phyloP scores from a whole-genome alignment of 2,888 invertebrate genomes.

The Teleiodes luculella region DNA sequence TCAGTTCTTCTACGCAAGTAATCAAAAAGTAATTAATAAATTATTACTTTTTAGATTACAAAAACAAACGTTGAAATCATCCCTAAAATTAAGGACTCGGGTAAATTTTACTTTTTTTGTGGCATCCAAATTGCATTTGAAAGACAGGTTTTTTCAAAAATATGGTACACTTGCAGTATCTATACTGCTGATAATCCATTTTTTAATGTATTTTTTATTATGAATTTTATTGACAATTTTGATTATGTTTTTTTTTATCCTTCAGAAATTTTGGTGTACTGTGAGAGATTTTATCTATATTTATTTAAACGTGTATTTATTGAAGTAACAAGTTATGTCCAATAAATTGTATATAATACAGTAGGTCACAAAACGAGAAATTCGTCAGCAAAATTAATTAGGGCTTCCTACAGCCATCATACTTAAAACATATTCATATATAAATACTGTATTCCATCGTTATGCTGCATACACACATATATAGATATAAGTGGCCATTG shows the following conservation, averaged over 20 bases:
- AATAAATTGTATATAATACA: background rate
- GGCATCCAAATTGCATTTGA: conserved; percentile 1
- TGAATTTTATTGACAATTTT: background rate
- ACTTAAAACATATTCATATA: conserved; percentile 67
- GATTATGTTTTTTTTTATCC: background rate
- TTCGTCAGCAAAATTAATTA: conserved; percentile 52
- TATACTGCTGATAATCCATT: background rate
- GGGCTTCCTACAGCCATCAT: conserved; percentile 50
- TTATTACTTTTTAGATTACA: no score
- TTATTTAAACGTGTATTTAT: no score
- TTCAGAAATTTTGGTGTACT: background rate
- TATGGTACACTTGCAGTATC: conserved; percentile 4
- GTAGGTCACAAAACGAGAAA: background rate
- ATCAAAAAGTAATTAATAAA: no score
- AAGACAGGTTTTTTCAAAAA: conserved; percentile 3
- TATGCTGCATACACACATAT: conserved; percentile 61
- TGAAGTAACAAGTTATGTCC: no score
- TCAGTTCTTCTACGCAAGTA: no score
- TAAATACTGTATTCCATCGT: conserved; percentile 68
- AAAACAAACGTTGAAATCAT: no score
- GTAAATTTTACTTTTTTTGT: background rate
- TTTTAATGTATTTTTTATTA: background rate
- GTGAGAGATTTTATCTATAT: background rate
- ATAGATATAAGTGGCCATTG: conserved; percentile 78
- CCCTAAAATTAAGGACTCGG: background rate